phyloP scores from a whole-genome alignment of 92 coral and sea anemone species.

The Phenganax subtilis region DNA sequence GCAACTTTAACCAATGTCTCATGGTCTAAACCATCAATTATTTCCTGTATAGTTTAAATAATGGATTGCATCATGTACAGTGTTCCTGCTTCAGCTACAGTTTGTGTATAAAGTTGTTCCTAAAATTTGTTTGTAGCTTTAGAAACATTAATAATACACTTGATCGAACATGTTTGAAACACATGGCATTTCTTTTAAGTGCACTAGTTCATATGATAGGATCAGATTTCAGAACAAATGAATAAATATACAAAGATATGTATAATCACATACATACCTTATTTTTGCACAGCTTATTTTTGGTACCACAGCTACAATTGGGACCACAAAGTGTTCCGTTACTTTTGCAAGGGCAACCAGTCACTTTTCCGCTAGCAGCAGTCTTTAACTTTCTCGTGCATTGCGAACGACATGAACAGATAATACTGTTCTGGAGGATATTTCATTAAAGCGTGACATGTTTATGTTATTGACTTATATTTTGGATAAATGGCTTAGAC shows the following conservation, averaged over 20 bases:
- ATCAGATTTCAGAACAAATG: background rate
- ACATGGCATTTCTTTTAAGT: too few species aligned
- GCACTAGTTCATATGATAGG: background rate
- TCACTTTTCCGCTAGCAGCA: slow-evolving; percentile 1
- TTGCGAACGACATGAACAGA: background rate
- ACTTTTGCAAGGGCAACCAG: slow-evolving; percentile 7
- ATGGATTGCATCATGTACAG: background rate
- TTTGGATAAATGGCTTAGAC: background rate
- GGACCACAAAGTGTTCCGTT: background rate
- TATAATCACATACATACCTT: slow-evolving; percentile 2
- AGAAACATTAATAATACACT: too few species aligned
- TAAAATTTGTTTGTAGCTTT: too few species aligned
- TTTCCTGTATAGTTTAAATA: slow-evolving; percentile 5
- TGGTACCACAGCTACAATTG: slow-evolving; percentile 12
- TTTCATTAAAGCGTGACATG: background rate
- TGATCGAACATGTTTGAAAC: too few species aligned
- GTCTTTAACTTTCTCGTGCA: background rate
- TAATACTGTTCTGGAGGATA: background rate
- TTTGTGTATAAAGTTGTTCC: too few species aligned
- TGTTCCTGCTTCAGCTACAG: too few species aligned
- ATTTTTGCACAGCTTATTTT: background rate
- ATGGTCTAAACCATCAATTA: slow-evolving; percentile 9
- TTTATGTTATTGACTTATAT: background rate
- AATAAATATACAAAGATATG: background rate
- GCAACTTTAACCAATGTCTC: slow-evolving; percentile 16